Base-by-base conservation (phyloP, 2,113 vertebrate genomes). In the Cyprinus carpio region DNA sequence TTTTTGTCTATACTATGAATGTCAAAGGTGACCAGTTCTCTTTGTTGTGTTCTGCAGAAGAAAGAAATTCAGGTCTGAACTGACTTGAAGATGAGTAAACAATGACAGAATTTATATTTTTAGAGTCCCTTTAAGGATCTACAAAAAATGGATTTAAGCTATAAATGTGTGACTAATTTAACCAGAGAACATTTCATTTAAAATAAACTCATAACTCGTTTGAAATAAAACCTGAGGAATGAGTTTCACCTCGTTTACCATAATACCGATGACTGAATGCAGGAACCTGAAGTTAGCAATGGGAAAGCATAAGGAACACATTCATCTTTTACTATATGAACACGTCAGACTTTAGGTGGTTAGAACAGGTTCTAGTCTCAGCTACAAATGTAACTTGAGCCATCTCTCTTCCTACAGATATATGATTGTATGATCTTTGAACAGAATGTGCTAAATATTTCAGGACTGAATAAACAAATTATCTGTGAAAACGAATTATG, bases 341-440 rank as follows among this genome's bases (percentile, higher is more conserved):
- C 13, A 51, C 46, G 40, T 75, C 62, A 54, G 27, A 46, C 65
- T 72, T 71, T 64, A 29, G 74, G 3, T 65, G 58, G 58, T 65
- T 80, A 43, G 64, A 29, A 58, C n/a, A 71, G 67, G 46, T 40
- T 43, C 5, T 49, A 20, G 27, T 75, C 46, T 37, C 43, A 18
- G 85, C 62, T 83, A 51, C 65, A 76, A 25, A 64, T 67, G 60
- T 65, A 76, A 27, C 81, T 71, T 79, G 82, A 87, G 86, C 82
- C 86, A 74, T 74, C 60, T 51, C 60, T 56, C 56, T 84, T 80
- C 27, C 54, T 64, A 75, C 43, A 62, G 51, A 56, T 87, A 31
- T 87, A 78, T 72, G 81, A 87, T 74, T 80, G 75, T 84, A 87
- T 75, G 82, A 75, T 31, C 20, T 80, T 81, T 40, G n/a, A 80